A percentile compares a stretch with the other conserved stretches of the same genome.
Conservation (phyloP, 2,113 vertebrate species). For the Silurus glanis region DNA sequence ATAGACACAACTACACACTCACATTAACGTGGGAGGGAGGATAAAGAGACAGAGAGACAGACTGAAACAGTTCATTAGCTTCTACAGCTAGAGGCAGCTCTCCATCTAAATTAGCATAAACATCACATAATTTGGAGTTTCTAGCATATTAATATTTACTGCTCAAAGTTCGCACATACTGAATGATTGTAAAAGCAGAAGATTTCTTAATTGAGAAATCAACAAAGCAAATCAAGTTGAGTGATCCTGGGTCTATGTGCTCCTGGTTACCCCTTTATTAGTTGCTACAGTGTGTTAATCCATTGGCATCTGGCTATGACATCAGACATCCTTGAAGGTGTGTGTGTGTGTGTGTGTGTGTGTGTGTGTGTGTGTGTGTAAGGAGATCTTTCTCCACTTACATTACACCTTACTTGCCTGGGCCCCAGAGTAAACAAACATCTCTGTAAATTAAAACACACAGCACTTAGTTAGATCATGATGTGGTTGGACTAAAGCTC, state of each 20-base stretch:
- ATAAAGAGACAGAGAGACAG: background rate
- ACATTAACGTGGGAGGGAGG: background rate
- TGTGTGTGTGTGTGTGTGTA: background rate
- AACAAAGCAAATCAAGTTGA: background rate
- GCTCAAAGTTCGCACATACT: background rate
- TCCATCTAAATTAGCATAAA: background rate
- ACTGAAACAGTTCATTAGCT: background rate
- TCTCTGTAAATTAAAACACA: conserved; percentile 29
- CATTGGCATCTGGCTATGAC: conserved; percentile 14
- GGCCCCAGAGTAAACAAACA: conserved; percentile 17
- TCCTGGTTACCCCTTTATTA: conserved; percentile 1
- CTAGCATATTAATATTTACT: background rate
- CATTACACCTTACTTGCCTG: conserved; percentile 17
- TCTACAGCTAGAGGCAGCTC: background rate
- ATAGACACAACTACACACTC: background rate
- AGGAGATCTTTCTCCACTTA: conserved; percentile 15
- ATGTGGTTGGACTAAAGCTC: conserved; percentile 17
- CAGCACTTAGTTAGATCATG: conserved; percentile 21
- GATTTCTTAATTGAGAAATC: background rate
- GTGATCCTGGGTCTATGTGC: background rate
- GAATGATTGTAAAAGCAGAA: background rate
- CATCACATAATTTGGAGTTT: background rate
- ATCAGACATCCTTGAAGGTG: background rate
- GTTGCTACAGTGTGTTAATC: background rate
- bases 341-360: background rate